Evolutionary conservation across 2,797 vertebrate genomes (phyloP).

Genomic region (Graptemys geographica): DNA sequence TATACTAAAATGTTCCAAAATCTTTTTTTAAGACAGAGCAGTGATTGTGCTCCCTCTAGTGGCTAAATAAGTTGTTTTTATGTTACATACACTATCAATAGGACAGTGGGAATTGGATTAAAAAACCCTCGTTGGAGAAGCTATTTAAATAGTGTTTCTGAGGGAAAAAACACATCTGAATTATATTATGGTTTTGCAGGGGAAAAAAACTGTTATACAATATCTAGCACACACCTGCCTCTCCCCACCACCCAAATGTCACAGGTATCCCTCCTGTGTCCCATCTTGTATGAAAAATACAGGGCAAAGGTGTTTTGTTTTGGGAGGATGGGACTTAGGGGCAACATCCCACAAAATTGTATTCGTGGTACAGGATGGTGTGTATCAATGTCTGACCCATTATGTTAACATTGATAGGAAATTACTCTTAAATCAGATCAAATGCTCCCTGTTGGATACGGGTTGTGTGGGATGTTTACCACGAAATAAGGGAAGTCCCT

Average conservation of each 20-base stretch:
- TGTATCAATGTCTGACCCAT: background rate
- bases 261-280: background rate
- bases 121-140: background rate
- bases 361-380: background rate
- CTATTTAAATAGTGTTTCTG: background rate
- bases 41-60: constrained; percentile 23
- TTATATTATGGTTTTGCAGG: background rate
- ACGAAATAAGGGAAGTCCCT: background rate
- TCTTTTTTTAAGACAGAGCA: background rate
- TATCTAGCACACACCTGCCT: background rate
- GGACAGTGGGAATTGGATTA: accelerated
- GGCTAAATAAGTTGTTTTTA: background rate
- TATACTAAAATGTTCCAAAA: accelerated
- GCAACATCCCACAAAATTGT: accelerated
- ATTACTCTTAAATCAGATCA: background rate
- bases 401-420: background rate
- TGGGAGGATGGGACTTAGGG: background rate
- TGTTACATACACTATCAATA: accelerated
- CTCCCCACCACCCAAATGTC: background rate
- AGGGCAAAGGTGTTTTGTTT: background rate
- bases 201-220: background rate
- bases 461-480: background rate
- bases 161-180: background rate
- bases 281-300: background rate
- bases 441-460: background rate